phyloP scores from a whole-genome alignment of 2,888 invertebrate genomes.

The Coelogynopora nodosa region DNA sequence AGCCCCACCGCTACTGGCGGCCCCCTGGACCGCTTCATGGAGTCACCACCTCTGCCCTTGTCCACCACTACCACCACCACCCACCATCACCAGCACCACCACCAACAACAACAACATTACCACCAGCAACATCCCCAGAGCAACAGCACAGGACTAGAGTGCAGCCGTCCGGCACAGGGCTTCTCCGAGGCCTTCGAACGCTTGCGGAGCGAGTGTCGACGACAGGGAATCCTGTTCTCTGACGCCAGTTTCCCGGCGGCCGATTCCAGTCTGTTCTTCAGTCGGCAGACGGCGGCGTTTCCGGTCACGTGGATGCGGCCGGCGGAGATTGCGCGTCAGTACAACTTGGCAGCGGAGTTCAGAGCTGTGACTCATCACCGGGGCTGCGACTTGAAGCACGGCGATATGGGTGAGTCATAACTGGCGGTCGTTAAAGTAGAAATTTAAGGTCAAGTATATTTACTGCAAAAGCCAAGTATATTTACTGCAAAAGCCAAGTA shows the following conservation, averaged over 20 bases:
- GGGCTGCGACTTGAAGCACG: slow-evolving; percentile 36
- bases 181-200: not conserved
- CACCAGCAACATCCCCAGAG: not conserved
- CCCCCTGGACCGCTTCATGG: not conserved
- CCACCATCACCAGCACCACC: not conserved
- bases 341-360: slow-evolving; percentile 9
- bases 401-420: slow-evolving; percentile 37
- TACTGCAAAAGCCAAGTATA: too few species aligned
- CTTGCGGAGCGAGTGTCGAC: not conserved
- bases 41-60: not conserved
- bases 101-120: not conserved
- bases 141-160: not conserved
- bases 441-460: too few species aligned
- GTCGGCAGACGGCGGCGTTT: not conserved
- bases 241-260: not conserved
- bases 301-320: slow-evolving; percentile 40
- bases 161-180: not conserved
- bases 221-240: not conserved
- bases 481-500: too few species aligned
- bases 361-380: not conserved
- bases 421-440: too few species aligned
- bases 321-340: slow-evolving; percentile 17
- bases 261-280: not conserved
- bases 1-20: not conserved
- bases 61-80: not conserved